Percentiles rank a stretch among this genome's conserved stretches.
Evolutionary conservation across 2,888 invertebrate genomes (phyloP).

Genomic region (Pollenia labialis): DNA sequence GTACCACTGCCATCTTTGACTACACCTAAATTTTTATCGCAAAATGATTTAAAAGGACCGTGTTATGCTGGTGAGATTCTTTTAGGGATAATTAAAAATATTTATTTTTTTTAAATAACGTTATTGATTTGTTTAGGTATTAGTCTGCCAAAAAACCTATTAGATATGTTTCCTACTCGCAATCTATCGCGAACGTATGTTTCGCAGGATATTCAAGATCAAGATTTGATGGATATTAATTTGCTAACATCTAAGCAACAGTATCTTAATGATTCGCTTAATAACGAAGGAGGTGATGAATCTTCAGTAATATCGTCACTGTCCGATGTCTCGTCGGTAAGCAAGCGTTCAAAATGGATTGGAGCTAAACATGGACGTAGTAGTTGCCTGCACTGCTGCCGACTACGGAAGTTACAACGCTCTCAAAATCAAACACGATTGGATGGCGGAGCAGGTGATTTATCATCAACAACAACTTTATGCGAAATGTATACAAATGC

Average conservation of each 20-base stretch:
- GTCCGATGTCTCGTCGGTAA: conserved; percentile 84
- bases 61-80: conserved; percentile 81
- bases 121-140: conserved; percentile 77
- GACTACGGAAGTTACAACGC: conserved; percentile 78
- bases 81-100: neutral
- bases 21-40: conserved; percentile 82
- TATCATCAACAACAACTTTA: conserved; percentile 71
- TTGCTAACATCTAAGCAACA: conserved; percentile 80
- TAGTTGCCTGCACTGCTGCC: conserved; percentile 82
- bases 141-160: conserved; percentile 83
- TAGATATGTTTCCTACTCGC: conserved; percentile 82
- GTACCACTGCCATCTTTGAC: conserved; percentile 81
- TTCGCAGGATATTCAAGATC: conserved; percentile 83
- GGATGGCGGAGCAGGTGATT: conserved; percentile 74
- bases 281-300: conserved; percentile 82
- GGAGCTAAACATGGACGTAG: conserved; percentile 82
- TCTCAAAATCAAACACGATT: conserved; percentile 73
- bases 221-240: conserved; percentile 81
- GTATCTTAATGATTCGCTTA: conserved; percentile 82
- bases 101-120: too few relatives aligned
- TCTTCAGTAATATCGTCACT: conserved; percentile 83
- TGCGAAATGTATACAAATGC: conserved; percentile 78
- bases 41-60: conserved; percentile 82
- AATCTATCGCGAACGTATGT: conserved; percentile 83
- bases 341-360: conserved; percentile 82